Base-by-base conservation (phyloP, 2,888 invertebrate species). In the Orthosia incerta region DNA sequence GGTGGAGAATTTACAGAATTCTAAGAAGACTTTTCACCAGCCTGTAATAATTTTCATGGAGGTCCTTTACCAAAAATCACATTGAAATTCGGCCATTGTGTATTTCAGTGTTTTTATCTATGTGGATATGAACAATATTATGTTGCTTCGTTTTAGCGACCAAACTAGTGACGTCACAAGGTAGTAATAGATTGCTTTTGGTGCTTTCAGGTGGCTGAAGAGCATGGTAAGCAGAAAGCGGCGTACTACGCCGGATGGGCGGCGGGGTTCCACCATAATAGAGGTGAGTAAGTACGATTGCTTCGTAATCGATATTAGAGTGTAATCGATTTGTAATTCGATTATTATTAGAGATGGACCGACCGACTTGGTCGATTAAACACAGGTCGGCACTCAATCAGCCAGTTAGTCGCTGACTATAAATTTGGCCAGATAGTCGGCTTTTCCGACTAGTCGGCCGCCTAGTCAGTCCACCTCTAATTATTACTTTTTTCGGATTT, bases 161-260 rank as follows among this genome's bases (percentile, higher is more conserved):
- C 13, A 20, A 0, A 15, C 11, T 16, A 46, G 50, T 39, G 13
- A 31, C 15, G 48, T 26, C 31, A 65, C 15, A 50, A 51, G 48
- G n/a, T 50, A 3, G 51, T 72, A 59, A 80, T 57, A 1, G 9
- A 31, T 16, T n/a, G 0, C 9, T 7, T 73, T 71, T 69, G 51
- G 45, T 23, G 56, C 59, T 91, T 91, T 0, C 86, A 96, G 96
- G 97, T 98, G 86, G 98, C 98, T 0, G 98, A 98, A 89, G 98
- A 98, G 91, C 98, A 98, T 87, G 98, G 98, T 4, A 98, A 98
- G 90, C 98, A 98, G 92, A 98, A 98, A 89, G 98, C 98, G 20
- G 98, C 97, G 5, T 97, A 97, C 91, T 97, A 97, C 90, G 97
- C 97, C 3, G 97, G 97, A 11, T 97, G 97, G 97, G 97, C 97